Evolutionary conservation across 1,140 invertebrate genomes (phyloP).

Genomic region (Helicoverpa armigera): DNA sequence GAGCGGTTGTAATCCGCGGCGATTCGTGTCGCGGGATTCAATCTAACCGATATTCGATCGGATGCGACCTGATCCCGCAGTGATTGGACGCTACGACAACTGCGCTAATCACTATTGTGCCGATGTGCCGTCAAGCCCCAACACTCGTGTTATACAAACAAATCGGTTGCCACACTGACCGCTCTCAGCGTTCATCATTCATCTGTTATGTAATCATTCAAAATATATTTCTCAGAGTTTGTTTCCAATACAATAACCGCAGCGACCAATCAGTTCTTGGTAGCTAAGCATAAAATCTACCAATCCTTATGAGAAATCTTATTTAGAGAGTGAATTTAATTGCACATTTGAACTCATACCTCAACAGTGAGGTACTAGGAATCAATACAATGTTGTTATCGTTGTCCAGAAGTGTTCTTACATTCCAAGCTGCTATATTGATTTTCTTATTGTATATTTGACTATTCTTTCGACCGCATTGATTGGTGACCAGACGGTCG

Average conservation of each 20-base stretch:
- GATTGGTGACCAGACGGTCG: too few relatives aligned
- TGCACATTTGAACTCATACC: background rate
- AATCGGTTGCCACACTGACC: background rate
- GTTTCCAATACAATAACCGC: too few relatives aligned
- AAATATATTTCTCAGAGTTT: background rate
- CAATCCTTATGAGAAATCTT: too few relatives aligned
- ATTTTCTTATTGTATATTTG: too few relatives aligned
- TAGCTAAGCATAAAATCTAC: too few relatives aligned
- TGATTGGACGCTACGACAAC: slow-evolving; percentile 26
- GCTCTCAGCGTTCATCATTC: background rate
- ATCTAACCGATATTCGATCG: slow-evolving; percentile 32
- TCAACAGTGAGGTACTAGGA: background rate
- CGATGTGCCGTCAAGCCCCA: background rate
- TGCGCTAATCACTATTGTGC: slow-evolving; percentile 34
- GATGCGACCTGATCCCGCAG: slow-evolving; percentile 19
- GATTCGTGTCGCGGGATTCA: slow-evolving; percentile 37
- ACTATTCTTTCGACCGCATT: too few relatives aligned
- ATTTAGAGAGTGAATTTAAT: background rate
- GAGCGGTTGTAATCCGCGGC: slow-evolving; percentile 46
- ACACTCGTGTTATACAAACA: background rate
- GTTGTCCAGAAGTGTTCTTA: too few relatives aligned
- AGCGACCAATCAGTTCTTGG: too few relatives aligned
- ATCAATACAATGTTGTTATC: too few relatives aligned
- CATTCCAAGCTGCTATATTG: too few relatives aligned
- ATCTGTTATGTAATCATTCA: background rate